Evolutionary conservation across 1,140 invertebrate genomes (phyloP), one percentile per base, ranked within the genome.

Genomic region (Microplitis demolitor): DNA sequence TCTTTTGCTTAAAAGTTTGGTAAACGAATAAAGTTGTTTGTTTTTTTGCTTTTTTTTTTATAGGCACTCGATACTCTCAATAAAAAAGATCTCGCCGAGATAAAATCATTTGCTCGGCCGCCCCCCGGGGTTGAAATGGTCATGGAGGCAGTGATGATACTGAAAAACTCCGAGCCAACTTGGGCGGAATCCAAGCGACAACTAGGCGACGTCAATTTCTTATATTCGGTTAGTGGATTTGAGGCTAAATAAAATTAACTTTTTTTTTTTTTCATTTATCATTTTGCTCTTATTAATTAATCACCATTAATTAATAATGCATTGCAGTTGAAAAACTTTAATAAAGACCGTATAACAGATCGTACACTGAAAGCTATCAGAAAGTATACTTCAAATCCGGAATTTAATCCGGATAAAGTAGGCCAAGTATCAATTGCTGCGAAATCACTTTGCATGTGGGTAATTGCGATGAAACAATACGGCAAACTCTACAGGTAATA

Each of bases 401-500:
- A 97, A 84, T 95, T 97, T 82, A 91, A 95, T 71, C 95, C 95
- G 0, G 92, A 95, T 56, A 95, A 94, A 83, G 93, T 96, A 3
- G 93, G 93, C 1, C 88, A 90, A n/a, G 92, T 94, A 16, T 95
- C 95, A 0, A 78, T 89, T 2, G 95, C 95, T 3, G 94, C 94
- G 9, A 95, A 94, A 85, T 96, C 94, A 13, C 85, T 97, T 16
- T 95, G 94, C 81, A 91, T 94, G 81, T 96, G 95, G 96, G 95
- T 96, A n/a, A 89, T 94, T 74, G 95, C 95, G 4, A 96, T 97
- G 84, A 93, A 96, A 81, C 92, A 96, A 79, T 97, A 97, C 82
- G 95, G 92, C 4, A 93, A 93, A 87, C 91, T 96, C 58, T 96
- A 92, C 87, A 93, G 91, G 91, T 93, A 69, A 76, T 53, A 16